Evolutionary conservation across 2,888 invertebrate genomes (phyloP).

Genomic region (Chorisops tibialis): DNA sequence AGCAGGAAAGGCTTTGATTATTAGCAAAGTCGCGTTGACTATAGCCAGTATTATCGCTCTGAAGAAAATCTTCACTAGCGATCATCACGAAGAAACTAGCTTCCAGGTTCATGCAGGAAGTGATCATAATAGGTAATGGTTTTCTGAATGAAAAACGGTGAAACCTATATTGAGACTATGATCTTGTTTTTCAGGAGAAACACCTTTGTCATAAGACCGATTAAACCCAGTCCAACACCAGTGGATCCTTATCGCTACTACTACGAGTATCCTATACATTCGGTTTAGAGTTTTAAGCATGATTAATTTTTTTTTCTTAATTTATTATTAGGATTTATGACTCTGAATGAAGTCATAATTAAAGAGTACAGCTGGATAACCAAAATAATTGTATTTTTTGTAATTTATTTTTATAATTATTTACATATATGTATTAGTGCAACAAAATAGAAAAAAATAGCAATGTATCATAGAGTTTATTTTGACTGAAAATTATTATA

Average conservation of each 20-base stretch:
- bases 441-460: too few relatives aligned
- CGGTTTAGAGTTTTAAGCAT: not conserved
- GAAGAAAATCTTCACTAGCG: constrained; percentile 69
- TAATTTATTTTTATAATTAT: too few relatives aligned
- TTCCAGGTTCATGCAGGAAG: constrained; percentile 69
- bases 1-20: constrained; percentile 68
- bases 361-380: too few relatives aligned
- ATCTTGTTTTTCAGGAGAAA: constrained; percentile 62
- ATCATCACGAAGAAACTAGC: constrained; percentile 61
- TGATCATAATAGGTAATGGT: constrained; percentile 61
- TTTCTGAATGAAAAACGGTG: not conserved
- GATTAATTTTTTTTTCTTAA: too few relatives aligned
- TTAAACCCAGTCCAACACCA: constrained; percentile 52
- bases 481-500: too few relatives aligned
- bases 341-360: too few relatives aligned
- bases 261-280: constrained; percentile 50
- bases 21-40: constrained; percentile 69
- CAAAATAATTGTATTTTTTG: too few relatives aligned
- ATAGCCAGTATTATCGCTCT: constrained; percentile 69
- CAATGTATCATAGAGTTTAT: too few relatives aligned
- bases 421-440: too few relatives aligned
- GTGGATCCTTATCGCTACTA: constrained; percentile 62
- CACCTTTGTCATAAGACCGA: constrained; percentile 61
- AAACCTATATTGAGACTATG: constrained; percentile 44
- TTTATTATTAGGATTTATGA: too few relatives aligned